Evolutionary conservation across 2,113 vertebrate genomes (phyloP).

Genomic region (Ivindomyrus marchei): DNA sequence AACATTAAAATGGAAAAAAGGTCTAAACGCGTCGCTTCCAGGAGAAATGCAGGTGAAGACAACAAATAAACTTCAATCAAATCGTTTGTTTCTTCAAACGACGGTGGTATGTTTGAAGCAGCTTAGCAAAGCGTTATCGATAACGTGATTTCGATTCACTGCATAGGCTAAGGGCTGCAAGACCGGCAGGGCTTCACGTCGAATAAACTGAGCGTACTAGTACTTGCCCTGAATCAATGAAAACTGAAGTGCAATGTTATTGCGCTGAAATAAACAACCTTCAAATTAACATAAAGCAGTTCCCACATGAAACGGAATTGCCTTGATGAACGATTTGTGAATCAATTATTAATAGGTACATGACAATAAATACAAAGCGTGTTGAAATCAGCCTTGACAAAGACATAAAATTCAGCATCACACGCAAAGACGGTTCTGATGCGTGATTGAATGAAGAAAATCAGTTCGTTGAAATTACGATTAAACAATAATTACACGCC

Average conservation of each 20-base stretch:
- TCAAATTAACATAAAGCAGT: background rate
- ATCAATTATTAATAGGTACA: background rate
- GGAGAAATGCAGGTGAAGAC: background rate
- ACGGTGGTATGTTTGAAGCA: background rate
- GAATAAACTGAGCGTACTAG: constrained; percentile 19
- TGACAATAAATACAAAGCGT: constrained; percentile 33
- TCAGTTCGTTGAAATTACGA: background rate
- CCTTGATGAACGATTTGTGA: background rate
- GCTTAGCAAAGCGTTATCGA: background rate
- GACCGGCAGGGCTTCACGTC: background rate
- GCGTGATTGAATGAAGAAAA: constrained; percentile 48
- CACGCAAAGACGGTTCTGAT: constrained; percentile 46
- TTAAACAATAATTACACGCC: constrained; percentile 34
- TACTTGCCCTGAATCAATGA: constrained; percentile 17
- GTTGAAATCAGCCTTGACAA: constrained; percentile 39
- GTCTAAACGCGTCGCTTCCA: constrained; percentile 13
- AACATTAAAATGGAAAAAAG: constrained; percentile 42
- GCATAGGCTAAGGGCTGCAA: background rate
- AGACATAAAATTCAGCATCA: constrained; percentile 46
- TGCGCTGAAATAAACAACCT: background rate
- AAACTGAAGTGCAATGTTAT: background rate
- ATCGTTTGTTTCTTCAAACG: background rate
- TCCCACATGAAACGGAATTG: background rate
- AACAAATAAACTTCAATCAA: background rate
- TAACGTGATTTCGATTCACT: constrained; percentile 2